A percentile compares a stretch with the other conserved stretches of the same genome.
phyloP scores from a whole-genome alignment of 2,888 invertebrate species.

The Meiosimyza platycephala region DNA sequence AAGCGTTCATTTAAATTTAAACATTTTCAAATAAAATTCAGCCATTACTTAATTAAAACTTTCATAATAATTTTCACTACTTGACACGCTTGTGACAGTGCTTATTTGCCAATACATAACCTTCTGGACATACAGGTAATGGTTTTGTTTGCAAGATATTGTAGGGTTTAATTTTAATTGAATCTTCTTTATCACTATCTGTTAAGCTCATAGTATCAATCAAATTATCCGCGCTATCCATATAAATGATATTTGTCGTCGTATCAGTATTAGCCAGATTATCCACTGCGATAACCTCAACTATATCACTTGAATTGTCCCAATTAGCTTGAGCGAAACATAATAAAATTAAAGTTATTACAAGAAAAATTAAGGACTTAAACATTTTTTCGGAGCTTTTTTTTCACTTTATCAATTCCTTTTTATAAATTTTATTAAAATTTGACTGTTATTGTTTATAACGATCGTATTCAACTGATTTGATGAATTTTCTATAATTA shows the following conservation, averaged over 20 bases:
- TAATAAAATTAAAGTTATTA: no score
- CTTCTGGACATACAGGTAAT: constrained; percentile 50
- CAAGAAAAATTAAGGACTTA: no score
- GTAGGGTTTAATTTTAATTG: constrained; percentile 53
- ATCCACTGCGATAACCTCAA: neutral
- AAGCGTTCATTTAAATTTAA: no score
- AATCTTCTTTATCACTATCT: neutral
- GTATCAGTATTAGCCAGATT: neutral
- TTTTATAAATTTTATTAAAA: no score
- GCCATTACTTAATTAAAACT: no score
- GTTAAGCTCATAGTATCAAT: neutral
- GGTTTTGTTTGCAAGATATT: constrained; percentile 55
- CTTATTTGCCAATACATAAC: constrained; percentile 58
- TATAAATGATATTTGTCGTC: neutral
- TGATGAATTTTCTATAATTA: no score
- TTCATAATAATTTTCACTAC: neutral
- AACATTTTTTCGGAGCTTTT: no score
- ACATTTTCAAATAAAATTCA: no score
- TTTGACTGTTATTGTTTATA: no score
- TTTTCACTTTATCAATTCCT: no score
- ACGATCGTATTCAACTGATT: no score
- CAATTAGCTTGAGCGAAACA: neutral
- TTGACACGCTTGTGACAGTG: constrained; percentile 58
- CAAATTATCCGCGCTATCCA: neutral
- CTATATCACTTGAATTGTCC: constrained; percentile 8